Evolutionary conservation across 2,888 invertebrate species (phyloP).

Genomic region (Piscicola geometra): DNA sequence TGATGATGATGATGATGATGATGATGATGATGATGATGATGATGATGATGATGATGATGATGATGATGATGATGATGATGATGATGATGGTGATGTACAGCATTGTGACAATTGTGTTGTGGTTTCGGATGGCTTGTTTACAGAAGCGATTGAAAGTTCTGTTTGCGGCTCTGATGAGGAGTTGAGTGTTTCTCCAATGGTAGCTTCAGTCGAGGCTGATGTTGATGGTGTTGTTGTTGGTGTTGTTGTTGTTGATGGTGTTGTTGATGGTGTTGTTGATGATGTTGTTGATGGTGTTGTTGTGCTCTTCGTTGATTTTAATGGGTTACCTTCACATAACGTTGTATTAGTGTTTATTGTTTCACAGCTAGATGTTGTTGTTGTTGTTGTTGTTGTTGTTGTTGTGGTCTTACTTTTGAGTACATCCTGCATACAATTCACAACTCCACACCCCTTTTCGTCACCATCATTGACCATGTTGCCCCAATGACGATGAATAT

Average conservation of each 20-base stretch:
- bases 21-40: slow-evolving; percentile 16
- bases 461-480: neutral
- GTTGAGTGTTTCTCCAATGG: neutral
- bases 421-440: no score
- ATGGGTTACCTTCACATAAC: no score
- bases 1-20: slow-evolving; percentile 11
- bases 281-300: no score
- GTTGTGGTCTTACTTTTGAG: no score
- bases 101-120: slow-evolving; percentile 20
- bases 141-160: neutral
- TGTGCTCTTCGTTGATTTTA: no score
- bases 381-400: no score
- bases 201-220: neutral
- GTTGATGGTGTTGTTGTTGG: slow-evolving; percentile 11
- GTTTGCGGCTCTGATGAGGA: slow-evolving; percentile 1
- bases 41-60: slow-evolving; percentile 25
- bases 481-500: neutral
- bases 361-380: no score
- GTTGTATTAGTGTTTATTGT: no score
- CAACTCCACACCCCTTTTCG: neutral
- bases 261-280: neutral
- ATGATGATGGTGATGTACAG: slow-evolving; percentile 8
- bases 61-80: slow-evolving; percentile 22
- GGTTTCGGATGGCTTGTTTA: neutral
- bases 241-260: neutral